Base-by-base conservation (phyloP, 2,113 vertebrate genomes). In the Delphinapterus leucas region DNA sequence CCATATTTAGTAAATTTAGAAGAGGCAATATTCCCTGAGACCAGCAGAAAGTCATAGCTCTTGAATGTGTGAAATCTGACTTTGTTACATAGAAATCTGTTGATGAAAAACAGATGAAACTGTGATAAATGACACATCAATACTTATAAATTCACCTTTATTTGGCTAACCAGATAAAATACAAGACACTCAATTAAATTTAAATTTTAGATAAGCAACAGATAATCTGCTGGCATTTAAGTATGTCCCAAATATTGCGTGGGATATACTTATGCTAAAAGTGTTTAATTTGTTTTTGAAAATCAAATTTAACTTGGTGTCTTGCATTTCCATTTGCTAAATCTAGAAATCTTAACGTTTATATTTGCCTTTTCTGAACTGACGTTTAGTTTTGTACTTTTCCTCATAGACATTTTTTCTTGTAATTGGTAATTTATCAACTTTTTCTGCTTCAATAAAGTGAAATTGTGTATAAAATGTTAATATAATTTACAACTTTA, bases 381-480 rank as follows among this genome's bases (percentile, higher is more conserved):
- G 33, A 38, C 87, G 3, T 55, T 96, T 67, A 49, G 26, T 73
- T 96, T 91, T 95, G 3, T 63, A 60, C 26, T 74, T 96, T 95
- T 38, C 28, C 20, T 73, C 20, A 73, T 55, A 89, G 38, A 41
- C 76, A 11, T 44, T 89, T 92, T 94, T 93, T 36, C 38, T 88
- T 18, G 53, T 36, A 74, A 93, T 44, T 96, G 21, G 1, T 44
- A 83, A 89, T 68, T 91, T 91, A 55, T 80, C 25, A 70, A 25
- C 3, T 36, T 94, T 65, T 92, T 84, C 20, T 82, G 23, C 36
- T 21, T 79, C 53, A 58, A 21, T 85, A 80, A 90, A 44, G 10
- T 68, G 79, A 93, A 89, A 80, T 80, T 92, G 8, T 73, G 0
- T 53, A 65, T n/a, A 77, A 96, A 71, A 86, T 76, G 23, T 33